phyloP scores from a whole-genome alignment of 2,888 invertebrate genomes.

The Molorchus minor region DNA sequence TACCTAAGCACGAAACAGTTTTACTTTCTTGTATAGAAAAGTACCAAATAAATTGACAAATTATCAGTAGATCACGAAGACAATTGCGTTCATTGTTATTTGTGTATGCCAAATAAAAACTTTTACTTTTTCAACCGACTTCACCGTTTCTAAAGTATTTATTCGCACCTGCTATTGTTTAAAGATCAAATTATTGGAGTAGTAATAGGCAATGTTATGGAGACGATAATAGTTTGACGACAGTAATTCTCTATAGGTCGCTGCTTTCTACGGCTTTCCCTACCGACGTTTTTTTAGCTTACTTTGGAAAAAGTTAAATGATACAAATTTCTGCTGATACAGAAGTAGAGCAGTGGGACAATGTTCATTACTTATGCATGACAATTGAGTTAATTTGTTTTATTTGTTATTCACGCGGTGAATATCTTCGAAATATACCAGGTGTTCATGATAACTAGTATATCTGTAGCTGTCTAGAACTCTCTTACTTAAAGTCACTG shows the following conservation, averaged over 20 bases:
- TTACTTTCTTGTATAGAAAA: no score
- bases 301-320: slow-evolving; percentile 23
- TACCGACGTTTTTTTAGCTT: slow-evolving; percentile 18
- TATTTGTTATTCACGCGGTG: no score
- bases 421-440: no score
- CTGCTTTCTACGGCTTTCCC: slow-evolving; percentile 30
- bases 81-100: slow-evolving; percentile 1
- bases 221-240: slow-evolving; percentile 21
- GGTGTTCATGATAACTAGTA: no score
- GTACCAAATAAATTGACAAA: slow-evolving; percentile 5
- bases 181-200: slow-evolving; percentile 3
- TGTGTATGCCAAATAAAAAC: background rate
- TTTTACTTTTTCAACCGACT: slow-evolving; percentile 16
- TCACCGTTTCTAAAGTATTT: slow-evolving; percentile 5
- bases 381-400: no score
- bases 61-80: background rate
- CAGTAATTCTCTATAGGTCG: slow-evolving; percentile 26
- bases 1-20: no score
- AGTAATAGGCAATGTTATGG: slow-evolving; percentile 5
- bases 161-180: slow-evolving; percentile 17
- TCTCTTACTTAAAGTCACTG: no score
- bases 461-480: no score
- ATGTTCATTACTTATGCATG: slow-evolving; percentile 22
- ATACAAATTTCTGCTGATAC: slow-evolving; percentile 27
- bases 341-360: slow-evolving; percentile 29